Evolutionary conservation across 2,797 vertebrate species (phyloP).

Genomic region (Hapalemur alaotrensis): DNA sequence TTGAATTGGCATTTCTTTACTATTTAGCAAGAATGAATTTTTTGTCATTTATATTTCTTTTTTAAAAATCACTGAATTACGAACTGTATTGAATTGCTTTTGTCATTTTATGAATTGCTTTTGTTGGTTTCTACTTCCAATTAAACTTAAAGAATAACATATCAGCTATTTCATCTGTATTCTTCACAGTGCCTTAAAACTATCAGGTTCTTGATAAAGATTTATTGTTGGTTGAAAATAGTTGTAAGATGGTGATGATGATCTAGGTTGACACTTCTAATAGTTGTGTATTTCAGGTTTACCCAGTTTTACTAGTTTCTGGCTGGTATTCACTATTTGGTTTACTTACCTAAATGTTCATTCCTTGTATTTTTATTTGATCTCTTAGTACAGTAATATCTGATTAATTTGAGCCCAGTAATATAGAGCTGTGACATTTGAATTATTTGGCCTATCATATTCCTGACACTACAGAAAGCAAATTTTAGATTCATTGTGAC

Average conservation of each 20-base stretch:
- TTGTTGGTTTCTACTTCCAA: not conserved
- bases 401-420: not conserved
- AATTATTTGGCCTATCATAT: not conserved
- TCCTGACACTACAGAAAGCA: not conserved
- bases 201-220: not conserved
- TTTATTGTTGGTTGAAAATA: conserved; percentile 34
- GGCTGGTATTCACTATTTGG: not conserved
- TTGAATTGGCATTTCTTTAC: not conserved
- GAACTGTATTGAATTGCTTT: conserved; percentile 31
- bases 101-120: not conserved
- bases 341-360: not conserved
- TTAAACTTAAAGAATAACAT: not conserved
- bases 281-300: conserved; percentile 18
- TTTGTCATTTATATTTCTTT: not conserved
- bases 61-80: not conserved
- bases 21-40: not conserved
- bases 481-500: conserved; percentile 2
- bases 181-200: not conserved
- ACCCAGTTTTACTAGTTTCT: not conserved
- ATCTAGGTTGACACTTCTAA: not conserved
- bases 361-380: not conserved
- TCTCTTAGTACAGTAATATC: conserved; percentile 8
- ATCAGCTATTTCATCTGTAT: not conserved
- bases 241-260: not conserved
- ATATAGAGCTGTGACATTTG: not conserved